Base-by-base conservation (phyloP, 2,113 vertebrate genomes). In the Oryzias celebensis region DNA sequence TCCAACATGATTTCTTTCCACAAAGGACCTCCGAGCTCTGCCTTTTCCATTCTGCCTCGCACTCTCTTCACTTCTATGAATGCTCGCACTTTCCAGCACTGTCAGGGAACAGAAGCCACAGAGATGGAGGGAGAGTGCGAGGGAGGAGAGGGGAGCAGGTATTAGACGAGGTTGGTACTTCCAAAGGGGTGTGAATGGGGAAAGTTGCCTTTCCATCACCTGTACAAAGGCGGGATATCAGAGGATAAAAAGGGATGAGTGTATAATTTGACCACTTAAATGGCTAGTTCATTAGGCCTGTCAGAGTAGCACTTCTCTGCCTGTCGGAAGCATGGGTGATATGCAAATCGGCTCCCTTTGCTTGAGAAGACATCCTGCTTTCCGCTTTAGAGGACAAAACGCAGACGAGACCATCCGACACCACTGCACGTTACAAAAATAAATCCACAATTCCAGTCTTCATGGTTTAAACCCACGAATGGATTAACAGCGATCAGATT, bases 251-350 rank as follows among this genome's bases (percentile, higher is more conserved):
- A 83, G 77, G 84, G 83, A 88, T 84, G 82, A 88, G 87, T 84
- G 84, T 85, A 85, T 90, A 90, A 90, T 90, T 90, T 88, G 85
- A 86, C 85, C 87, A 89, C 84, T 89, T 89, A 88, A 86, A 85
- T 36, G 68, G 73, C 80, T 81, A 83, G 83, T 88, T 90, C 87
- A 87, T 90, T 84, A 88, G 82, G 83, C 81, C 83, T 88, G 84
- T 86, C 87, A 85, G 87, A 75, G 78, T 63, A 80, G 81, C 83
- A 78, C 83, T 85, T 81, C 74, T 71, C 72, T 49, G 81, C 71
- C 79, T 85, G 85, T 86, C 73, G 70, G 68, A 81, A 78, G 67
- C 77, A 69, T 46, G 68, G 74, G 68, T 66, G 63, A 81, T 87
- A 90, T 88, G 85, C 86, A 81, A 90, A 90, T 90, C 61, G 45